Evolutionary conservation across 2,797 vertebrate species (phyloP).

Genomic region (Rhabdomys pumilio): DNA sequence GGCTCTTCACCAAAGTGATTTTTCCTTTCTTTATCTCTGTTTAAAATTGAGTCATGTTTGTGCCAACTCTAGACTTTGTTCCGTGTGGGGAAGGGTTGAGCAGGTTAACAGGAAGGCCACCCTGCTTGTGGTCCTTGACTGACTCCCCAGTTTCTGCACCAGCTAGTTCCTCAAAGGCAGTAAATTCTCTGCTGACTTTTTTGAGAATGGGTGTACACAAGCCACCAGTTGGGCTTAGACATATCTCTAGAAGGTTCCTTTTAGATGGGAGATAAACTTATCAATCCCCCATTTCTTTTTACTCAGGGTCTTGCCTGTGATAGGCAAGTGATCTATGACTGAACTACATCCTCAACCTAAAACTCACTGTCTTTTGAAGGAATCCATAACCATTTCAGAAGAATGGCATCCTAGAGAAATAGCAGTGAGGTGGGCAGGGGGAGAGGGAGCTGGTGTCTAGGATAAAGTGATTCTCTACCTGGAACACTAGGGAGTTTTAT

Average conservation of each 20-base stretch:
- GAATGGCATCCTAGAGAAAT: background rate
- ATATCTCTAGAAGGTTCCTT: conserved; percentile 12
- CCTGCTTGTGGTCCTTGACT: background rate
- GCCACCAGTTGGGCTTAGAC: background rate
- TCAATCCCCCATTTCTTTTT: background rate
- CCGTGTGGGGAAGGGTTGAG: background rate
- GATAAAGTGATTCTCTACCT: background rate
- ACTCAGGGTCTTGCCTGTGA: background rate
- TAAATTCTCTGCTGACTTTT: background rate
- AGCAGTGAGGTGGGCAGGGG: background rate
- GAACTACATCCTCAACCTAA: background rate
- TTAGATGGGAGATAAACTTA: background rate
- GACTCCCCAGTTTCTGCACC: background rate
- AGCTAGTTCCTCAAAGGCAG: background rate
- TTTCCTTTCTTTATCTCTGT: background rate
- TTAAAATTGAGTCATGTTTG: background rate
- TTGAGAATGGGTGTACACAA: background rate
- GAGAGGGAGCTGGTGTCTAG: background rate
- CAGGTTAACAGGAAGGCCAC: background rate
- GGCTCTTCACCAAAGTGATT: background rate
- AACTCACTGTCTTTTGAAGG: background rate
- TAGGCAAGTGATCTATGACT: background rate
- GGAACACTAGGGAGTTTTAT: background rate
- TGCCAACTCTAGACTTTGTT: background rate
- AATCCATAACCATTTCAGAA: background rate